These are phyloP conservation scores for Andrena dorsata DNA, from an alignment of 2,888 invertebrate genomes.

Conservation along the genomic window DNA sequence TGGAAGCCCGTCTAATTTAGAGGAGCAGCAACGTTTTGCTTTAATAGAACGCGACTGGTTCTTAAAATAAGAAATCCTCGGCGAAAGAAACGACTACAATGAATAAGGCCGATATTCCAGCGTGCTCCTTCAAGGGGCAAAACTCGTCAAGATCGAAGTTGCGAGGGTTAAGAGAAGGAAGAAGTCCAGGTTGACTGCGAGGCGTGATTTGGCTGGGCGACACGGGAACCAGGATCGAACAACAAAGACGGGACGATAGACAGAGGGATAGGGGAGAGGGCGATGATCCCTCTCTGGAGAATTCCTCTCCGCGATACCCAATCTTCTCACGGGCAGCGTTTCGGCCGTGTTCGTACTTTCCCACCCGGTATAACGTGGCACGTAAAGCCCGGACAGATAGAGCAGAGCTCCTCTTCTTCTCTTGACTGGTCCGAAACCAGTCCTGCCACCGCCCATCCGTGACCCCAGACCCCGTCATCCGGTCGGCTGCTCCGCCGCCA, in stretches of 20 bases:
- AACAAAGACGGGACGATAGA: background rate
- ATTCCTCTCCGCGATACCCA: conserved; percentile 18
- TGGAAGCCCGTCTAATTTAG: conserved; percentile 17
- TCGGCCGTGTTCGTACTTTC: conserved; percentile 55
- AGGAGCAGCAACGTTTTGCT: background rate
- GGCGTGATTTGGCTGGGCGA: background rate
- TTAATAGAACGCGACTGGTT: background rate
- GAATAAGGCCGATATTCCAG: background rate
- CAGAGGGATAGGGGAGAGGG: conserved; percentile 1
- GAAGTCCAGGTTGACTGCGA: background rate
- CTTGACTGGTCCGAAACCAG: conserved; percentile 82
- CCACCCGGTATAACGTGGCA: conserved; percentile 77
- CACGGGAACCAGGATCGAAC: background rate
- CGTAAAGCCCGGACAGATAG: conserved; percentile 76
- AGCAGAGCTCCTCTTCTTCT: conserved; percentile 76
- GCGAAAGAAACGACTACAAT: background rate
- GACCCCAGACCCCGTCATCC: conserved; percentile 84
- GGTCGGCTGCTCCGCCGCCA: conserved; percentile 75
- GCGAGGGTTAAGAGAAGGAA: background rate
- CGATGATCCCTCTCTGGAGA: conserved; percentile 24
- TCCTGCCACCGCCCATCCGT: conserved; percentile 83
- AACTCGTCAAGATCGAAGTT: background rate
- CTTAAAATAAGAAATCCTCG: background rate
- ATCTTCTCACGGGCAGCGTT: conserved; percentile 46
- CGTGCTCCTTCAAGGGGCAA: background rate